Conservation (phyloP, 2,113 vertebrate genomes). For the Blennius ocellaris region DNA sequence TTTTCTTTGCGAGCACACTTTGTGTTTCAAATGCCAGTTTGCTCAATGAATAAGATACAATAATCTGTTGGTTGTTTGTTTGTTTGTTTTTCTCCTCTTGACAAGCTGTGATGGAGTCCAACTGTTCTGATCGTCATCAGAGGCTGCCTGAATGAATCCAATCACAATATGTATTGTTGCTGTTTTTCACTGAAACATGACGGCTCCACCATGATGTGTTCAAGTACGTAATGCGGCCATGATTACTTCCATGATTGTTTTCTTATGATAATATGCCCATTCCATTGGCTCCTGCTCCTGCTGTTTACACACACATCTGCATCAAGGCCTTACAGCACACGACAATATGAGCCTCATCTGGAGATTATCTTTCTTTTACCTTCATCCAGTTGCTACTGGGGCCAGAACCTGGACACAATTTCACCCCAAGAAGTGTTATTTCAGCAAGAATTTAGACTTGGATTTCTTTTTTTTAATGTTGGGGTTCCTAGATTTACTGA, state of each 20-base stretch:
- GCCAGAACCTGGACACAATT: too few relatives aligned
- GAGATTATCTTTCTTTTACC: neutral
- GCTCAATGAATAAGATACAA: constrained; percentile 74
- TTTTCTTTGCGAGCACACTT: constrained; percentile 67
- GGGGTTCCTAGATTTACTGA: too few relatives aligned
- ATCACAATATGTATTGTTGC: neutral
- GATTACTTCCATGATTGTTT: constrained; percentile 34
- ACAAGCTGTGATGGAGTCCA: constrained; percentile 39
- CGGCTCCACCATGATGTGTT: constrained; percentile 7
- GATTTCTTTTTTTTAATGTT: too few relatives aligned
- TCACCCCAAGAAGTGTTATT: too few relatives aligned
- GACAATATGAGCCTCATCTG: neutral
- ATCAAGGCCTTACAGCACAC: constrained; percentile 19
- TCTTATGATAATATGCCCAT: constrained; percentile 41
- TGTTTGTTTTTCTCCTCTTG: constrained; percentile 26
- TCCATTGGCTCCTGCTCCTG: constrained; percentile 13
- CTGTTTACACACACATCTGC: constrained; percentile 18
- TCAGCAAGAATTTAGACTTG: too few relatives aligned
- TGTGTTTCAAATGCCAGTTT: constrained; percentile 68
- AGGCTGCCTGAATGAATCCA: neutral
- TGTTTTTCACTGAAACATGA: constrained; percentile 3
- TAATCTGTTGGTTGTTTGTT: constrained; percentile 30
- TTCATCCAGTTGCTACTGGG: neutral
- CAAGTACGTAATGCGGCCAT: constrained; percentile 25
- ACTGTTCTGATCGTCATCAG: constrained; percentile 26